A percentile compares a stretch with the other conserved stretches of the same genome.
Conservation (phyloP, 2,888 invertebrate species). For the Euproctis similis region DNA sequence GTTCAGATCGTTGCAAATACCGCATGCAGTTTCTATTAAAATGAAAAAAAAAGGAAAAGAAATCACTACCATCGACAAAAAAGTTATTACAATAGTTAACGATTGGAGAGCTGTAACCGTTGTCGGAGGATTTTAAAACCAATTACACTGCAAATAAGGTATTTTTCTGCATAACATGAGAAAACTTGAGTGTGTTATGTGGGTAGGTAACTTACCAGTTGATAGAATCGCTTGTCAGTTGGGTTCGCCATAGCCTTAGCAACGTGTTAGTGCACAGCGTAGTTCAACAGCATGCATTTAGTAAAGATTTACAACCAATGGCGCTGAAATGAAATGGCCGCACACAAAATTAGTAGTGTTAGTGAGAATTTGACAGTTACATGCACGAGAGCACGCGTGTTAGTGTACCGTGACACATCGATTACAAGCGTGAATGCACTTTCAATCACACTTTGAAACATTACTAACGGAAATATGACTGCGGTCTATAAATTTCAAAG, state of each 20-base stretch:
- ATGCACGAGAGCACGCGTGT: slow-evolving; percentile 1
- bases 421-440: slow-evolving; percentile 1
- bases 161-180: too few relatives aligned
- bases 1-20: too few relatives aligned
- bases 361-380: slow-evolving; percentile 18
- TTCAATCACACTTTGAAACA: background rate
- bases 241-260: slow-evolving; percentile 62
- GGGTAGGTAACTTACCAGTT: slow-evolving; percentile 60
- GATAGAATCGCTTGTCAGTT: slow-evolving; percentile 74
- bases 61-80: too few relatives aligned
- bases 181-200: too few relatives aligned
- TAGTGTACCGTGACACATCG: background rate
- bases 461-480: too few relatives aligned
- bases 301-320: slow-evolving; percentile 47
- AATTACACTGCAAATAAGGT: too few relatives aligned
- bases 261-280: slow-evolving; percentile 48
- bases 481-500: too few relatives aligned
- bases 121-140: too few relatives aligned
- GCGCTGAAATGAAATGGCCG: slow-evolving; percentile 56
- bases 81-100: too few relatives aligned
- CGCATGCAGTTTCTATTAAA: too few relatives aligned
- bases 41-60: too few relatives aligned
- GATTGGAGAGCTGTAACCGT: too few relatives aligned
- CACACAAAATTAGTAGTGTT: slow-evolving; percentile 44
- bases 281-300: slow-evolving; percentile 66